Evolutionary conservation across 2,888 invertebrate species (phyloP), one percentile per base, ranked within the genome.

Genomic region (Thereva unica): DNA sequence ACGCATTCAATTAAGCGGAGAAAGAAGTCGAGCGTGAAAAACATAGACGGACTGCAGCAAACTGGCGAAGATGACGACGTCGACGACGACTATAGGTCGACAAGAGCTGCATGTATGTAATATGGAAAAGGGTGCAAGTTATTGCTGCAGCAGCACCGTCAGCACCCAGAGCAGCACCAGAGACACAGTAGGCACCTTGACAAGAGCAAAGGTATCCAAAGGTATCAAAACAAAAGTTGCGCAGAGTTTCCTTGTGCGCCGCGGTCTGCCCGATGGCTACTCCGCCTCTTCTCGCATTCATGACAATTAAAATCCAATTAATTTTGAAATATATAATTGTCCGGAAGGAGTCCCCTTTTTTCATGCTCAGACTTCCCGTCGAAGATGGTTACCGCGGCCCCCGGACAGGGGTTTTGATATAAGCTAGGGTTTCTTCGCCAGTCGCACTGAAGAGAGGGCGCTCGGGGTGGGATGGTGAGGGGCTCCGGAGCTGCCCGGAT

Each of bases 251-350:
- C 23, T 23, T 23, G 23, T 23, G 50, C 44, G 50, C 35, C 41
- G 64, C 61, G n/a, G n/a, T 35, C 42, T 67, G 44, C 34, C 42
- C 38, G 52, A 45, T 47, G 54, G 35, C 56, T 12, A 53, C 50
- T 64, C 68, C 68, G 53, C 68, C 68, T 69, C 63, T 55, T 64
- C 61, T 67, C 59, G 53, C 69, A 69, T 67, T 67, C 64, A 65
- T 63, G 79, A 78, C 77, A 78, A 78, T 78, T 78, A 79, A 79
- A 79, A 79, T 79, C 79, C 79, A 79, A 79, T 79, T 79, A 79
- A 78, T 79, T 79, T 78, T 78, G 80, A 79, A 64, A 64, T 64
- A 64, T 59, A 59, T 61, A 61, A 61, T 61, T 61, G 61, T 61
- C 61, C 50, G 61, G 61, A 61, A 49, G 50, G 50, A 50, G 50